Conservation (phyloP, 2,888 invertebrate species). For the Bedellia somnulentella region DNA sequence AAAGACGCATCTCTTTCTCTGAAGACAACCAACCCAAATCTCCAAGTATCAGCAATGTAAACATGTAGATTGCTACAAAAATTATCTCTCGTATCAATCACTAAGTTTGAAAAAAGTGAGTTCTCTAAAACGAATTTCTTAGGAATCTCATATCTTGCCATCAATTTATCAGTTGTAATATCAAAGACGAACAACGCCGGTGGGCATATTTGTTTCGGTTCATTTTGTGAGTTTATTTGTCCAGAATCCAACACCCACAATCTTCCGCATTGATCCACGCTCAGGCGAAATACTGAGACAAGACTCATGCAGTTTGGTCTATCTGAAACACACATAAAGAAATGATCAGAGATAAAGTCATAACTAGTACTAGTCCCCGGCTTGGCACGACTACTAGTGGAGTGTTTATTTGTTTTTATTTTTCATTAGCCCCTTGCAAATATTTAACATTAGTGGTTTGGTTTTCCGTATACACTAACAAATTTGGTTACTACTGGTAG, state of each 20-base stretch:
- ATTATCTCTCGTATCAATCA: conserved; percentile 62
- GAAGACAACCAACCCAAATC: conserved; percentile 66
- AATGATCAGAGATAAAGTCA: neutral
- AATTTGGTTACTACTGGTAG: no score
- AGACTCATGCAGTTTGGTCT: conserved; percentile 64
- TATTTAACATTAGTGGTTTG: no score
- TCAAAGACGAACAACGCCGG: conserved; percentile 76
- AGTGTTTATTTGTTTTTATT: no score
- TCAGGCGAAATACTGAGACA: conserved; percentile 76
- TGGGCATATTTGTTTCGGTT: conserved; percentile 69
- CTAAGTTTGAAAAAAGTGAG: conserved; percentile 67
- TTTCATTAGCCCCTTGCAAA: no score
- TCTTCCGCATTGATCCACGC: conserved; percentile 73
- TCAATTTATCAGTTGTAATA: conserved; percentile 62
- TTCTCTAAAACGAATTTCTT: conserved; percentile 66
- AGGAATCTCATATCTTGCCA: conserved; percentile 68
- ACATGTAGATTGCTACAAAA: conserved; percentile 67
- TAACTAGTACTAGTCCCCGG: no score
- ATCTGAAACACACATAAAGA: conserved; percentile 19
- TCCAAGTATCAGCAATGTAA: conserved; percentile 72
- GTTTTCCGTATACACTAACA: no score
- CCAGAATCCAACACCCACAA: conserved; percentile 84
- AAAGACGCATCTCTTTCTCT: conserved; percentile 59
- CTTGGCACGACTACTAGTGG: no score
- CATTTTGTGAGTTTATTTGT: conserved; percentile 67